Base-by-base conservation (phyloP, 2,113 vertebrate species). In the Atractosteus spatula region DNA sequence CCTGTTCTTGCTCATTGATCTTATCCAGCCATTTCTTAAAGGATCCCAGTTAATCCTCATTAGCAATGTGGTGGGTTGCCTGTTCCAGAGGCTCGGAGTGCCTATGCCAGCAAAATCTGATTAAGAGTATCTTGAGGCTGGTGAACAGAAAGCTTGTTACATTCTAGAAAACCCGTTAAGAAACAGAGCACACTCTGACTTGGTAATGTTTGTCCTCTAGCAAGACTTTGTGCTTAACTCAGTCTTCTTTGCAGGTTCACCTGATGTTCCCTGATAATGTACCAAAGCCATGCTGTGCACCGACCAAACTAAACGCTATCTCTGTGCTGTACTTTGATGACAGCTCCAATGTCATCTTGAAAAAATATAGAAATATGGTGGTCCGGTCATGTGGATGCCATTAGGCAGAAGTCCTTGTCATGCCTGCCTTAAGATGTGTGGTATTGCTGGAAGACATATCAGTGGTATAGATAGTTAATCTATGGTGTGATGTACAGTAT, bases 241-340 rank as follows among this genome's bases (percentile, higher is more conserved):
- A 41, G 55, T 66, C 63, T 71, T 66, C 29, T 72, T 75, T 70
- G 70, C 83, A 99, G 97, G 97, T 99, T 85, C 97, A 99, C 80
- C 91, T 99, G 91, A 99, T 99, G 97, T 99, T 98, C 87, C 97
- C 97, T 64, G 95, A 99, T 79, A 97, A 98, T 2, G 97, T 99
- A 82, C 97, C 97, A 84, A 99, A 98, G 84, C 97, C 97, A 11
- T 99, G 97, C 82, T 99, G 97, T 73, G 97, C 97, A 71, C 97
- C 97, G 56, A 99, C 97, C 82, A 99, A 99, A 83, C 90, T 99
- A 84, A 99, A 99, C 0, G 96, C 97, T 66, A 99, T 99, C 87
- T 99, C 97, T n/a, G 97, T 99, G 62, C 92, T 99, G 62, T 99
- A 99, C 86, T 99, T 99, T 86, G 97, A 99, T 76, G 97, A 99